Conservation (phyloP, 2,888 invertebrate species). For the Ochropacha duplaris region DNA sequence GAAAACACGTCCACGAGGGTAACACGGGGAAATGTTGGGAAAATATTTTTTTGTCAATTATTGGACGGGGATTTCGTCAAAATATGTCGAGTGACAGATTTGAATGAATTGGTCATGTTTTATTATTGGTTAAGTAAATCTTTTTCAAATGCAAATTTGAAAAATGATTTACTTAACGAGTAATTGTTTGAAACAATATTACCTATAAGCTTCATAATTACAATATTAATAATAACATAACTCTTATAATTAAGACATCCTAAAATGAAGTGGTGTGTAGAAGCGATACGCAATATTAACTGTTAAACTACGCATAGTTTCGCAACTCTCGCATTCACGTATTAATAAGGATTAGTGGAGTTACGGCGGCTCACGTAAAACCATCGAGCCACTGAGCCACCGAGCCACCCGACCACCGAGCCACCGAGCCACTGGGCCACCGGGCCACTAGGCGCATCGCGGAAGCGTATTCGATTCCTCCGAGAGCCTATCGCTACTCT, state of each 20-base stretch:
- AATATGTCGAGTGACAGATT: not conserved
- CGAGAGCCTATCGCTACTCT: not conserved
- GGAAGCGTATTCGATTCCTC: not conserved
- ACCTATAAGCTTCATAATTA: no score
- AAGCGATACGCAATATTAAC: constrained; percentile 1
- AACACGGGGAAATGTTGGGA: constrained; percentile 23
- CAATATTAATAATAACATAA: no score
- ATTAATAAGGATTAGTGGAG: constrained; percentile 1
- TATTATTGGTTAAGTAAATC: no score
- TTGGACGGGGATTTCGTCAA: constrained; percentile 12
- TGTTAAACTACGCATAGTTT: constrained; percentile 1
- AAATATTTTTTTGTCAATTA: constrained; percentile 19
- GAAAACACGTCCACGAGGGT: constrained; percentile 48
- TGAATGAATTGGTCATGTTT: not conserved
- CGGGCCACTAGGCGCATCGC: not conserved
- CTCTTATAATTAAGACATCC: not conserved
- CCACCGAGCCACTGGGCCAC: not conserved
- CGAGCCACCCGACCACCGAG: not conserved
- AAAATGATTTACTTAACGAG: not conserved
- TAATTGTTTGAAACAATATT: no score
- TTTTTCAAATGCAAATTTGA: no score
- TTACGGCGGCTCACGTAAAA: not conserved
- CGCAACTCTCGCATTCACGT: not conserved
- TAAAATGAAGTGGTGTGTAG: not conserved
- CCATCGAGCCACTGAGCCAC: not conserved